Conservation (phyloP, 2,797 vertebrate genomes). For the Hoplostethus mediterraneus region DNA sequence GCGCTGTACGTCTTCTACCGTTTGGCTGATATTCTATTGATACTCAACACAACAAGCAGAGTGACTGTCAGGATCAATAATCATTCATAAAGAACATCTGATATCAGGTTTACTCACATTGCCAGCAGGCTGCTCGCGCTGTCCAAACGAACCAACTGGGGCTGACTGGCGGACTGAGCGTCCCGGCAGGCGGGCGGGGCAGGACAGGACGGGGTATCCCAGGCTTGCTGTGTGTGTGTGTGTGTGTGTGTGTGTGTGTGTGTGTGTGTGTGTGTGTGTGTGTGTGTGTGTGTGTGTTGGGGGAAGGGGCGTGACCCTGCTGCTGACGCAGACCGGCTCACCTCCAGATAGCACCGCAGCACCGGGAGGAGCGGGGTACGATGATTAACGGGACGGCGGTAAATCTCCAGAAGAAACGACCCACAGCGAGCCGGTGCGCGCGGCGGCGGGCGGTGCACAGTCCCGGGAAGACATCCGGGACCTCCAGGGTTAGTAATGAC, state of each 20-base stretch:
- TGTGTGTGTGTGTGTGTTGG: constrained; percentile 1
- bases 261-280: not conserved
- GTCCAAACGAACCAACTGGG: not conserved
- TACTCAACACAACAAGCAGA: accelerated
- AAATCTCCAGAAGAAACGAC: constrained; percentile 27
- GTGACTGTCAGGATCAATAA: not conserved
- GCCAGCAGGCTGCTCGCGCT: constrained; percentile 7
- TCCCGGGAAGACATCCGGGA: constrained; percentile 27
- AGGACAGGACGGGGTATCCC: not conserved
- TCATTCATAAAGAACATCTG: not conserved
- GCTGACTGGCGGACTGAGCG: not conserved
- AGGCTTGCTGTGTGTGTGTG: too few species aligned
- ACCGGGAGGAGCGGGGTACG: constrained; percentile 3
- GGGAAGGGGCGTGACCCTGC: not conserved
- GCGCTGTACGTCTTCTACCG: too few species aligned
- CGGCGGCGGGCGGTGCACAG: not conserved
- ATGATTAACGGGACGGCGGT: constrained; percentile 43
- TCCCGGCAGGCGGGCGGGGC: constrained; percentile 4
- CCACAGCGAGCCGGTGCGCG: not conserved
- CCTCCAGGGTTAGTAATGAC: too few species aligned
- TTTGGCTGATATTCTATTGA: too few species aligned
- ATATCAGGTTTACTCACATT: constrained; percentile 49
- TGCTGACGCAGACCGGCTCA: constrained; percentile 1
- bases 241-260: too few species aligned
- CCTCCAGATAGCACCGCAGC: constrained; percentile 1